These are phyloP conservation scores for Gymnoscelis rufifasciata DNA, from an alignment of 2,888 invertebrate species.

Conservation along the genomic window DNA sequence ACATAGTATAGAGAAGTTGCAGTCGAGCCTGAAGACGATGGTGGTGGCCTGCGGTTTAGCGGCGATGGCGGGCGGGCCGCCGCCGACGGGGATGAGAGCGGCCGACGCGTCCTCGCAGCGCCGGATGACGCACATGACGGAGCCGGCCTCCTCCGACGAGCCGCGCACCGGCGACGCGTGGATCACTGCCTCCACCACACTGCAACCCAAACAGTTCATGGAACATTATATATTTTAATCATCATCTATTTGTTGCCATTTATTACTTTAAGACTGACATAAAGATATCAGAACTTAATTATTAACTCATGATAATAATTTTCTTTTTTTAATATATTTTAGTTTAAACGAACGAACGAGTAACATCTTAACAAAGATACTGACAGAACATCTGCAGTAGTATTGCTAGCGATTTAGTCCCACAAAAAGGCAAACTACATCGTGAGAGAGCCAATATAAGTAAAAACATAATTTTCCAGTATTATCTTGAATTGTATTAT, in stretches of 20 bases:
- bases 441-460: no score
- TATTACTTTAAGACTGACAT: no score
- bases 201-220: conserved; percentile 37
- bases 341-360: no score
- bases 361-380: no score
- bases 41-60: conserved; percentile 91
- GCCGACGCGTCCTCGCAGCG: conserved; percentile 81
- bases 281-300: no score
- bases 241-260: no score
- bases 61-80: conserved; percentile 76
- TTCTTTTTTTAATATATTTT: no score
- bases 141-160: conserved; percentile 79
- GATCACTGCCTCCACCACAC: conserved; percentile 83
- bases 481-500: not conserved
- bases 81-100: conserved; percentile 67
- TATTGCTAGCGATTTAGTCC: no score
- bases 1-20: conserved; percentile 89
- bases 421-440: no score
- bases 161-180: conserved; percentile 83
- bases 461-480: no score
- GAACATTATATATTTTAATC: not conserved
- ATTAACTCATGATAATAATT: no score
- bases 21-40: conserved; percentile 94
- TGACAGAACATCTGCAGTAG: no score
- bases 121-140: conserved; percentile 81